Base-by-base conservation (phyloP, 2,888 invertebrate genomes). In the Teinopalpus imperialis region DNA sequence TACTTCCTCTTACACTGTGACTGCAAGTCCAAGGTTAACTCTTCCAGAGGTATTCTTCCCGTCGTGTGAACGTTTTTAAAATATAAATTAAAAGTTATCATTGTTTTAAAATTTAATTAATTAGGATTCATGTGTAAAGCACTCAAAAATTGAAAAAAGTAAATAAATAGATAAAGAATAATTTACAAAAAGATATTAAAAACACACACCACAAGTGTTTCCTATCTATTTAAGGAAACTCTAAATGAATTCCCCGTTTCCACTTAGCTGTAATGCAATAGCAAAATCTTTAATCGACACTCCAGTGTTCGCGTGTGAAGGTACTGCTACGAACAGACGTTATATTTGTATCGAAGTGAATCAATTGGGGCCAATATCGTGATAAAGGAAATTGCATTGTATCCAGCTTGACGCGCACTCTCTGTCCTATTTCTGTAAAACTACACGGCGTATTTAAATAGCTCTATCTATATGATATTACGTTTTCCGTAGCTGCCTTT, bases 371-470 rank as follows among this genome's bases (percentile, higher is more conserved):
- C 43, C 43, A 35, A 43, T 43, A 43, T 29, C 29, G 21, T 10
- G 14, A 43, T 36, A 36, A 43, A 43, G 43, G 43, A 43, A 43
- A 43, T 43, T 43, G 43, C 35, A 36, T 43, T 35, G 43, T 36
- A 36, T 20, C 20, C 10, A 35, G 29, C 21, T 43, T 10, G 10
- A 16, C 29, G 35, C 30, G 40, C 40, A 30, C 21, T 21, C 21
- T 21, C 13, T 14, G 18, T 1, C 12, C 26, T 42, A 32, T 29
- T 27, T 29, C 35, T 27, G 43, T 27, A 20, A 34, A 20, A 34
- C 35, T 8, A 21, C 18, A 27, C 23, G 35, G 8, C 9, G 14
- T 14, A n/a, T 13, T 26, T 10, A 42, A 18, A 32, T 12, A n/a
- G 42, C 8, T 27, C 5, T 6, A 9, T 18, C 9, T 6, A 2